Evolutionary conservation across 2,113 vertebrate genomes (phyloP), one percentile per base, ranked within the genome.

Genomic region (Elephantulus edwardii): DNA sequence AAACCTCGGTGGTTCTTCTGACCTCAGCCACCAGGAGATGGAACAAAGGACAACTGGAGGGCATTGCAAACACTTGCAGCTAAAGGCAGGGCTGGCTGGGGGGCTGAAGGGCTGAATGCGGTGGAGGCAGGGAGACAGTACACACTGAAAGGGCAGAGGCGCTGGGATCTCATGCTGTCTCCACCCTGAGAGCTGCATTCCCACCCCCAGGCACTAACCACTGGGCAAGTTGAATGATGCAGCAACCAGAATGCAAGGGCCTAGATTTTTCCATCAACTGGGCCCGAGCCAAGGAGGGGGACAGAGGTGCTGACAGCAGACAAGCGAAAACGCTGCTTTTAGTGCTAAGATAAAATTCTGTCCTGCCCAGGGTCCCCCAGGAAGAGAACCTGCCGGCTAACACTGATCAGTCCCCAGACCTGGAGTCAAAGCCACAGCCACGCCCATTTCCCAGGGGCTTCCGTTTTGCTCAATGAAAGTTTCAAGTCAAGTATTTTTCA

Each of bases 401-500:
- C 86, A 58, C 62, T 87, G 78, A 91, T 38, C 68, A 85, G 78
- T 33, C 12, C 56, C n/a, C 28, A 71, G 28, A 70, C 22, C 42
- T 58, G 35, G 24, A 88, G 20, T 74, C 56, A 68, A 88, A 92
- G 80, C 28, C n/a, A 70, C 5, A 86, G 89, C 28, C 48, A 30
- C 1, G 54, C 19, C 82, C 78, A 58, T 75, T 54, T 90, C 80
- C 62, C 60, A 44, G 33, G 20, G 44, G 8, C 54, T 95, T 75
- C 60, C 83, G 40, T 89, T 75, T 87, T 71, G 42, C 70, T 70
- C 66, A 79, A 71, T 82, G 81, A 87, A 66, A 82, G 93, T n/a
- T n/a, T n/a, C n/a, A n/a, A n/a, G n/a, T n/a, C n/a, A n/a, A n/a
- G n/a, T n/a, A n/a, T n/a, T 64, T 68, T 68, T 9, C 35, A 66